These are phyloP conservation scores for Erebia ligea DNA, from an alignment of 2,888 invertebrate genomes.

Conservation along the genomic window DNA sequence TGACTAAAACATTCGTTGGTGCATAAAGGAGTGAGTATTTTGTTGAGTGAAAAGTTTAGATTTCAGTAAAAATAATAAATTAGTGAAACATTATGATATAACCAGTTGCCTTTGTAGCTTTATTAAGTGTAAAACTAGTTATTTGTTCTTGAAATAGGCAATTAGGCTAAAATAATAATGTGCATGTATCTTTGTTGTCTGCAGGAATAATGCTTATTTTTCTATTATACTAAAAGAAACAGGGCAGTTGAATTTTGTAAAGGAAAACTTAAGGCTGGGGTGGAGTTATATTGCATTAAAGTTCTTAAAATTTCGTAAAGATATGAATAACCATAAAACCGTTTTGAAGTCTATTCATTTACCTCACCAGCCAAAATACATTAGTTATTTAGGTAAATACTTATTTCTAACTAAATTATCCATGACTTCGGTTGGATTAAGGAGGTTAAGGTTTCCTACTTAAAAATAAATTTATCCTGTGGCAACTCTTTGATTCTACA, in stretches of 20 bases:
- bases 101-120: neutral
- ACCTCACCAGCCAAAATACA: neutral
- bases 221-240: neutral
- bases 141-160: neutral
- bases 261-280: neutral
- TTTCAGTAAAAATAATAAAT: conserved; percentile 12
- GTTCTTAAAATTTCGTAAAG: neutral
- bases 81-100: neutral
- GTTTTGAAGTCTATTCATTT: neutral
- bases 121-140: neutral
- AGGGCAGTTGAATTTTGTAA: neutral
- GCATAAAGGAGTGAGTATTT: conserved; percentile 37
- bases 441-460: too few relatives aligned
- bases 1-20: conserved; percentile 26
- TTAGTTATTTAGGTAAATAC: neutral
- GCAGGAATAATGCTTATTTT: neutral
- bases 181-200: neutral
- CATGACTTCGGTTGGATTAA: too few relatives aligned
- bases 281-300: too few relatives aligned
- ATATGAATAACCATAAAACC: too few relatives aligned
- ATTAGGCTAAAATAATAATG: neutral
- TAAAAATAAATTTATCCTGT: too few relatives aligned
- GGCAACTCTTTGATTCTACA: too few relatives aligned
- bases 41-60: conserved; percentile 10
- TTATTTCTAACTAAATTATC: too few relatives aligned